Base-by-base conservation (phyloP, 2,888 invertebrate genomes). In the Tethea ocularis region DNA sequence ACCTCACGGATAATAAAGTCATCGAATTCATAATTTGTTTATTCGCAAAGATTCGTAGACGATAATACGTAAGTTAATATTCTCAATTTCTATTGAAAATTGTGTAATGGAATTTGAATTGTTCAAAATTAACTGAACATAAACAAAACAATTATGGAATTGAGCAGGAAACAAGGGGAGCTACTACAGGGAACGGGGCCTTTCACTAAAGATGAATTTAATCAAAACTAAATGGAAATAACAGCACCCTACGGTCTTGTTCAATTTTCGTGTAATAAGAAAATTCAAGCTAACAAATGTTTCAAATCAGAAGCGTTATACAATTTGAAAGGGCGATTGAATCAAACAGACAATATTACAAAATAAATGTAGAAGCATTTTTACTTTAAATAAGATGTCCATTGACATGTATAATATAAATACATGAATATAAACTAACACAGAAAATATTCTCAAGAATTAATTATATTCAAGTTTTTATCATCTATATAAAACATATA, bases 181-280 rank as follows among this genome's bases (percentile, higher is more conserved):
- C 13, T 46, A 20, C 46, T 46, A 46, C 62, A 54, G 17, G 61
- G 66, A 69, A 60, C 65, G 62, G 62, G 66, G 57, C 62, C 58
- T 77, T 75, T 75, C 71, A 73, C 71, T 74, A 72, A 78, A 76
- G 72, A 76, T 75, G 74, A 79, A 81, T 78, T 78, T 75, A 77
- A 83, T 82, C 75, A 78, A 81, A 82, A 74, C 78, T 77, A 74
- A 76, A 80, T 74, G 75, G 65, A 79, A 33, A 80, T 78, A 80
- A 74, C 68, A 77, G 69, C 63, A 61, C 66, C 61, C 57, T 29
- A 51, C 71, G 67, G 71, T 65, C 68, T 64, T 64, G 67, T 72
- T 74, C 74, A 73, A 80, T 77, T 72, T 61, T 71, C 67, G 66
- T 67, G 70, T 76, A 75, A 73, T 76, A 76, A 75, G 73, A 77